Evolutionary conservation across 2,113 vertebrate genomes (phyloP).

Genomic region (Ceyx margarethae): DNA sequence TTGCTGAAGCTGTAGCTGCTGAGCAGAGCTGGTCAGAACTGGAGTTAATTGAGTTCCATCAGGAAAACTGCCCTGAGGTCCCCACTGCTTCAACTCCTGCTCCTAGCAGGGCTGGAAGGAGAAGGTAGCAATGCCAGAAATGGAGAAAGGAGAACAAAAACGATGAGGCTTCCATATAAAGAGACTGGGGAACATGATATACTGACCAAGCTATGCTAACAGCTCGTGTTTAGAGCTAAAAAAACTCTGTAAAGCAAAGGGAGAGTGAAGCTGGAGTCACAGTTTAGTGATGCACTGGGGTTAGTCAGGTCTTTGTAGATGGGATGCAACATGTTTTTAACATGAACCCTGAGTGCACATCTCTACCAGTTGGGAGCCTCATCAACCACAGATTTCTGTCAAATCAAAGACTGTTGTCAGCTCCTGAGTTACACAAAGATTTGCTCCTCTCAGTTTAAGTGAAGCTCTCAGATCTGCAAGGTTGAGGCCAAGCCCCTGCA

Average conservation of each 20-base stretch:
- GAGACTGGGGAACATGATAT: not conserved
- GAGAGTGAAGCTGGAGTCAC: not conserved
- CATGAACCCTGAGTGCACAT: fast-evolving
- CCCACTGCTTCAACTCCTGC: not conserved
- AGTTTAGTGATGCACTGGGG: not conserved
- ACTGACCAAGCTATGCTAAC: not conserved
- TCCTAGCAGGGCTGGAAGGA: not conserved
- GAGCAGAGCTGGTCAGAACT: not conserved
- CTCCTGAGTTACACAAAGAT: not conserved
- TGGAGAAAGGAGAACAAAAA: not conserved
- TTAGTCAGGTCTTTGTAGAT: not conserved
- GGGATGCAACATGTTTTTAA: not conserved
- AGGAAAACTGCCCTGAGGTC: not conserved
- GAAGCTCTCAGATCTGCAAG: not conserved
- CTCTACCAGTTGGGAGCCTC: not conserved
- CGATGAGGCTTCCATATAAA: not conserved
- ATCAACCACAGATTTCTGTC: not conserved
- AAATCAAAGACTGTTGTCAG: not conserved
- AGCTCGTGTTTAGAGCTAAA: not conserved
- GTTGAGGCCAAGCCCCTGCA: not conserved
- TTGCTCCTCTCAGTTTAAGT: not conserved
- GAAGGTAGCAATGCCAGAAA: not conserved
- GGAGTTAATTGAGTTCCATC: not conserved
- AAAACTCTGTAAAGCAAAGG: not conserved
- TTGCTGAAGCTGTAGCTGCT: not conserved